Percentiles rank a stretch among this genome's conserved stretches.
Conservation (phyloP, 2,113 vertebrate genomes). For the Lucifuga dentata region DNA sequence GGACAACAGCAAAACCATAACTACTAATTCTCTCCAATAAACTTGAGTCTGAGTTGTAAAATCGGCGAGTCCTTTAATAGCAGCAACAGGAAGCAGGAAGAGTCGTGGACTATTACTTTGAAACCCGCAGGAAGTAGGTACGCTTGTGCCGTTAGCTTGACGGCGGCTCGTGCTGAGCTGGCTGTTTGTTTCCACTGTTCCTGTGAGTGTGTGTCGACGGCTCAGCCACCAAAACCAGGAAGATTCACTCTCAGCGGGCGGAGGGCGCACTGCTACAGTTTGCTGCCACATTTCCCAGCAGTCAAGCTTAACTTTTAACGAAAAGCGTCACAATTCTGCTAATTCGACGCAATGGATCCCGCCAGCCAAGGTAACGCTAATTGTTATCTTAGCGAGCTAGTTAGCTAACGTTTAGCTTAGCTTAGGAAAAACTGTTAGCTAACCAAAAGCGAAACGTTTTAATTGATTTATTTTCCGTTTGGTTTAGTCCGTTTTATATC, state of each 20-base stretch:
- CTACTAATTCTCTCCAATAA: no score
- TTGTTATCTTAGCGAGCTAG: slow-evolving; percentile 52
- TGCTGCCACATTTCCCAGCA: not conserved
- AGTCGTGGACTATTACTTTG: slow-evolving; percentile 52
- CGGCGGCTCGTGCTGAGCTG: slow-evolving; percentile 59
- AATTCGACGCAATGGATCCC: slow-evolving; percentile 79
- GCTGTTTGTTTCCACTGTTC: slow-evolving; percentile 39
- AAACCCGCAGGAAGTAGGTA: not conserved
- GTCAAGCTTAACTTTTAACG: not conserved
- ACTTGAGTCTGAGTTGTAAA: no score
- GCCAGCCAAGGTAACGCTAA: slow-evolving; percentile 82
- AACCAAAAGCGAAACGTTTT: not conserved
- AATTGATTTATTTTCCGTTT: accelerated
- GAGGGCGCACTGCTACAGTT: not conserved
- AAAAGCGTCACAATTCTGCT: not conserved
- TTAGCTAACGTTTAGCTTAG: slow-evolving; percentile 32
- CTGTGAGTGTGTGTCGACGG: slow-evolving; percentile 58
- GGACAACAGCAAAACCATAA: no score
- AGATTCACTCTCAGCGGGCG: not conserved
- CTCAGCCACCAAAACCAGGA: slow-evolving; percentile 3
- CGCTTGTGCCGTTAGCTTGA: slow-evolving; percentile 31
- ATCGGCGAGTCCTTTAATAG: no score
- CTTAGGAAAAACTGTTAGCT: not conserved
- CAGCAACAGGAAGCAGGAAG: no score
- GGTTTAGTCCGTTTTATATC: accelerated